These are phyloP conservation scores for Plagodis dolabraria DNA, from an alignment of 2,888 invertebrate genomes.

Conservation along the genomic window DNA sequence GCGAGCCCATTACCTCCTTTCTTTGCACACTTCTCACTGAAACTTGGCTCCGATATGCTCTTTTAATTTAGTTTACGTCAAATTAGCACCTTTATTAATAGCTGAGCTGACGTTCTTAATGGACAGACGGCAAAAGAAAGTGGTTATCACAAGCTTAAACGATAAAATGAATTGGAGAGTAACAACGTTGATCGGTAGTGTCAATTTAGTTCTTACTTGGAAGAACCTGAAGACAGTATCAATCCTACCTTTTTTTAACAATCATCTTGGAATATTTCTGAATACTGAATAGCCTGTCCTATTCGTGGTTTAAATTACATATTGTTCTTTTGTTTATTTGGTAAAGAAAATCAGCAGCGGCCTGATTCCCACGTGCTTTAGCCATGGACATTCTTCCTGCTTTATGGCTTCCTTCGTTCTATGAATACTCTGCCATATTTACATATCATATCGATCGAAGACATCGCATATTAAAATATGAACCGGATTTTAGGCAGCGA, in stretches of 20 bases:
- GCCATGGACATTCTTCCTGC: conserved; percentile 7
- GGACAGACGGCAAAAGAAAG: conserved; percentile 14
- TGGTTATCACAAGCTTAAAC: background rate
- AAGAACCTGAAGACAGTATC: too few relatives aligned
- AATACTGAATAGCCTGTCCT: too few relatives aligned
- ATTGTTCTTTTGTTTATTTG: background rate
- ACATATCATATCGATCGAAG: conserved; percentile 38
- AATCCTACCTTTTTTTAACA: too few relatives aligned
- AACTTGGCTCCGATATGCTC: conserved; percentile 48
- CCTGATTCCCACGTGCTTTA: conserved; percentile 12
- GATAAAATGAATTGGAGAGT: background rate
- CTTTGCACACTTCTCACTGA: conserved; percentile 61
- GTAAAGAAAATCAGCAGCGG: background rate
- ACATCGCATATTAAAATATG: conserved; percentile 48
- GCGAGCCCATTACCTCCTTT: conserved; percentile 73
- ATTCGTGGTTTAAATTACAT: too few relatives aligned
- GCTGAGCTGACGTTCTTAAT: background rate
- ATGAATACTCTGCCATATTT: conserved; percentile 17
- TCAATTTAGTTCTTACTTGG: background rate
- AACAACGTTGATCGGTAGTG: background rate
- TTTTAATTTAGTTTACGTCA: conserved; percentile 36
- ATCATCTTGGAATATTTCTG: too few relatives aligned
- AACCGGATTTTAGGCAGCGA: conserved; percentile 69
- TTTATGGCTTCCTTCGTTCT: conserved; percentile 30
- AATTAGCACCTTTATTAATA: conserved; percentile 22